Evolutionary conservation across 2,797 vertebrate genomes (phyloP).

Genomic region (Otolemur crassicaudatus): DNA sequence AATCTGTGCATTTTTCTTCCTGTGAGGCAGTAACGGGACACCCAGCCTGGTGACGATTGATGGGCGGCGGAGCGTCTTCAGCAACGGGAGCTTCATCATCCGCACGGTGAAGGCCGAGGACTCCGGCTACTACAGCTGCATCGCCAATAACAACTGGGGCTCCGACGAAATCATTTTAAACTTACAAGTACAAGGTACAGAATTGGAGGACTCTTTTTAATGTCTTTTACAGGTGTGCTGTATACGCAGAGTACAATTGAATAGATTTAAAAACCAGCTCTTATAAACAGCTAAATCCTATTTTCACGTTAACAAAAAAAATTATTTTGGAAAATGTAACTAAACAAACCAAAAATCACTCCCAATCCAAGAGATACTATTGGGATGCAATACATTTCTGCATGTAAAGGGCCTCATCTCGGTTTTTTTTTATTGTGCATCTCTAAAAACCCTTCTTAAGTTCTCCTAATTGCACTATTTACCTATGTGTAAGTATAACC

Average conservation of each 20-base stretch:
- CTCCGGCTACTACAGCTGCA: slow-evolving; percentile 98
- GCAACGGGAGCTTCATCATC: slow-evolving; percentile 98
- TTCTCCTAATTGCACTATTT: not conserved
- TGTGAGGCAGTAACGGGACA: slow-evolving; percentile 96
- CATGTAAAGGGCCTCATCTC: not conserved
- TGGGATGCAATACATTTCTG: not conserved
- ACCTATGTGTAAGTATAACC: not conserved
- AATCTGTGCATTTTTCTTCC: slow-evolving; percentile 91
- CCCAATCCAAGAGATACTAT: not conserved
- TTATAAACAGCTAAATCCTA: not conserved
- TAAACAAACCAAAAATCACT: not conserved
- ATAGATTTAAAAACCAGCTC: not conserved
- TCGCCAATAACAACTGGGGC: slow-evolving; percentile 98
- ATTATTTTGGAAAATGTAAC: not conserved
- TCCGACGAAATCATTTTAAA: slow-evolving; percentile 97
- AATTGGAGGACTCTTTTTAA: accelerated
- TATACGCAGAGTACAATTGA: not conserved
- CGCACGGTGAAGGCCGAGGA: slow-evolving; percentile 98
- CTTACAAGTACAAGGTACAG: slow-evolving; percentile 97
- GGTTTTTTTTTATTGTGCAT: not conserved
- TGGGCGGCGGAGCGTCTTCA: slow-evolving; percentile 94
- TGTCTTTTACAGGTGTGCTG: accelerated
- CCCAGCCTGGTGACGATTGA: slow-evolving; percentile 96
- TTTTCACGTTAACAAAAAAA: too few relatives aligned
- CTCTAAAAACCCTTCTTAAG: not conserved